A percentile compares a stretch with the other conserved stretches of the same genome.
These are phyloP conservation scores for Clusia tigrina DNA, from an alignment of 2,888 invertebrate genomes.

Conservation along the genomic window DNA sequence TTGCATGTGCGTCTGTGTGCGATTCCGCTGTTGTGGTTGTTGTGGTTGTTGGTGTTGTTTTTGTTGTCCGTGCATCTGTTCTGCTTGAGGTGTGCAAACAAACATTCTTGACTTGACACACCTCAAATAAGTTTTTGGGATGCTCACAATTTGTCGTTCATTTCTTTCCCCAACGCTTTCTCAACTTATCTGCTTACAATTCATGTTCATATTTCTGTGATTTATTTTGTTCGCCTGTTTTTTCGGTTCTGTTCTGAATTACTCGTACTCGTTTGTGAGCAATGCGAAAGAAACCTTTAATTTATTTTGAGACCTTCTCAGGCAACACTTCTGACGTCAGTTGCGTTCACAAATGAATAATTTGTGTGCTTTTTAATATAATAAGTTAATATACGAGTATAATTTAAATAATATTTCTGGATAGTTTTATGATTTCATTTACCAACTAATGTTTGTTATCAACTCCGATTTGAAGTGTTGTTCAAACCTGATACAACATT, in stretches of 20 bases:
- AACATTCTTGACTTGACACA: constrained; percentile 8
- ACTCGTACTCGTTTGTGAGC: too few relatives aligned
- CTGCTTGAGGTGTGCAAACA: neutral
- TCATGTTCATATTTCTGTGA: constrained; percentile 1
- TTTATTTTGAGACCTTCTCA: too few relatives aligned
- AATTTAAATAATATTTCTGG: too few relatives aligned
- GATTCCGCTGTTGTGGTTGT: neutral
- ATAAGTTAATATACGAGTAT: too few relatives aligned
- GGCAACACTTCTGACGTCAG: too few relatives aligned
- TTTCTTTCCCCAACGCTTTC: neutral
- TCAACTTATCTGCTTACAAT: neutral
- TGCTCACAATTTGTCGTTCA: neutral
- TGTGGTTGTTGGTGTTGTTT: neutral
- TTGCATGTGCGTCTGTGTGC: constrained; percentile 14
- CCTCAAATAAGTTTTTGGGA: neutral
- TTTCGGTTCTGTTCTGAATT: neutral
- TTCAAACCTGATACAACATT: too few relatives aligned
- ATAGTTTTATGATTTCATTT: too few relatives aligned
- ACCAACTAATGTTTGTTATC: too few relatives aligned
- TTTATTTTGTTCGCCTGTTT: neutral
- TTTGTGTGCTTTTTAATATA: too few relatives aligned
- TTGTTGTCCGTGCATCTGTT: constrained; percentile 3
- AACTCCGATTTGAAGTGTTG: too few relatives aligned
- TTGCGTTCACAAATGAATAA: too few relatives aligned
- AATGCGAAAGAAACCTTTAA: too few relatives aligned